A percentile compares a stretch with the other conserved stretches of the same genome.
Evolutionary conservation across 2,888 invertebrate genomes (phyloP).

Genomic region (Oligia fasciuncula): DNA sequence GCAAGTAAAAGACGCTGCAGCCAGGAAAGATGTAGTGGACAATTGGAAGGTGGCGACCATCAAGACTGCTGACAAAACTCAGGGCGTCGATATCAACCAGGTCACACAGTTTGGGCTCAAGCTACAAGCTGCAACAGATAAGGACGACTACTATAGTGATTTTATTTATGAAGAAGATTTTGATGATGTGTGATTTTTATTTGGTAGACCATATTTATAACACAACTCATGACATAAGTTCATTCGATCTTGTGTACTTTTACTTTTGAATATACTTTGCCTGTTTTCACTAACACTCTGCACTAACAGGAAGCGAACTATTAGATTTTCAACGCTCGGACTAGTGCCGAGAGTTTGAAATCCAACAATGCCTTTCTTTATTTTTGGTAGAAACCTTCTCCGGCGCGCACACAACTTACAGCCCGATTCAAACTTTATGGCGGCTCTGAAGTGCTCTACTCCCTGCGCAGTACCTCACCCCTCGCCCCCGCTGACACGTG

Average conservation of each 20-base stretch:
- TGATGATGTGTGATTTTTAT: slow-evolving; percentile 67
- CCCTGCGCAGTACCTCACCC: too few relatives aligned
- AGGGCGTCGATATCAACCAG: slow-evolving; percentile 77
- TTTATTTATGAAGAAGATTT: slow-evolving; percentile 85
- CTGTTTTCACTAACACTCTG: background rate
- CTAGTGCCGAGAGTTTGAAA: background rate
- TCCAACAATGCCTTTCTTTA: background rate
- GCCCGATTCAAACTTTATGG: too few relatives aligned
- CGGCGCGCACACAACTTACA: background rate
- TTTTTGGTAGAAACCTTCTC: background rate
- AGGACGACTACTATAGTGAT: slow-evolving; percentile 82
- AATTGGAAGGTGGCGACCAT: slow-evolving; percentile 76
- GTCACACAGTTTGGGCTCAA: slow-evolving; percentile 84
- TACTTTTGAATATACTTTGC: background rate
- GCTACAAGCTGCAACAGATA: slow-evolving; percentile 70
- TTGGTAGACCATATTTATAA: slow-evolving; percentile 7
- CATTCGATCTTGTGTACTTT: background rate
- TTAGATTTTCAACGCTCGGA: background rate
- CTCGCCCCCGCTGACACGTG: too few relatives aligned
- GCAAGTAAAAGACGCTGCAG: slow-evolving; percentile 73
- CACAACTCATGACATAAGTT: background rate
- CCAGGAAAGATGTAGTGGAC: slow-evolving; percentile 74
- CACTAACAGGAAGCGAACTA: background rate
- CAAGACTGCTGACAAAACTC: slow-evolving; percentile 75
- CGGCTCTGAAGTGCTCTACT: too few relatives aligned